Conservation (phyloP, 2,113 vertebrate species). For the Castor canadensis region DNA sequence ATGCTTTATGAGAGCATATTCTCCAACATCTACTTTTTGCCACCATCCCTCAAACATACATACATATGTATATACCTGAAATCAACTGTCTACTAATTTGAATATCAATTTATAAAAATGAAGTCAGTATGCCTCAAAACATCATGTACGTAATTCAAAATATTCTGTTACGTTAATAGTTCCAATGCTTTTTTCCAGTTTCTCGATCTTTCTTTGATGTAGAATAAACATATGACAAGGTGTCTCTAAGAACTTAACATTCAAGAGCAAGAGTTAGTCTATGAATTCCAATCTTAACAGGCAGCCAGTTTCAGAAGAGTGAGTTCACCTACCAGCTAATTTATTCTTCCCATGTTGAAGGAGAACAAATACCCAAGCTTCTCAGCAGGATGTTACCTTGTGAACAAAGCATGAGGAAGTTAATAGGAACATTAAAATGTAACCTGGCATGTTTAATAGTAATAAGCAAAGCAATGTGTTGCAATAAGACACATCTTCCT, state of each 20-base stretch:
- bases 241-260: neutral
- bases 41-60: neutral
- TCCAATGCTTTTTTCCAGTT: neutral
- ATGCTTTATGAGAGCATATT: neutral
- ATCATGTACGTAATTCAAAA: neutral
- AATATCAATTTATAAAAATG: neutral
- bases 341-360: neutral
- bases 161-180: neutral
- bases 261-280: neutral
- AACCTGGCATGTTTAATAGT: neutral
- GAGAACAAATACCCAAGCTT: neutral
- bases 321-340: neutral
- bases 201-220: neutral
- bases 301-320: neutral
- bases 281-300: neutral
- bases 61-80: neutral
- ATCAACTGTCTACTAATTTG: neutral
- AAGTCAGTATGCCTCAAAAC: neutral
- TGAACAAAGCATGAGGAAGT: neutral
- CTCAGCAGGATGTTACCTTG: neutral
- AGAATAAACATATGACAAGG: neutral
- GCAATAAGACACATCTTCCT: conserved; percentile 3
- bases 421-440: conserved; percentile 27
- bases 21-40: neutral
- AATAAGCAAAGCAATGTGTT: neutral